phyloP scores from a whole-genome alignment of 2,113 vertebrate genomes.

The Elachura formosa region DNA sequence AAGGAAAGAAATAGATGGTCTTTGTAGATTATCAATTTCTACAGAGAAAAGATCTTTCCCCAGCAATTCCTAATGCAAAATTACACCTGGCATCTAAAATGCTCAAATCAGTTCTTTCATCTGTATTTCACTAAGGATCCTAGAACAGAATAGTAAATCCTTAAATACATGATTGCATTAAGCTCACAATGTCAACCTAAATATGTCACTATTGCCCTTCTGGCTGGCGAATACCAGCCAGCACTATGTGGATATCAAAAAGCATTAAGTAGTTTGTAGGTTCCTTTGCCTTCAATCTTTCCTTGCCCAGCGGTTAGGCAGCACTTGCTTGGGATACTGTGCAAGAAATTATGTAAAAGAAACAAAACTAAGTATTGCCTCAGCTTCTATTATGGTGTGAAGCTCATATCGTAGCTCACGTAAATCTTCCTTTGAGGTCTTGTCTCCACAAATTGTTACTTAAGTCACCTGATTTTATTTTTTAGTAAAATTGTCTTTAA shows the following conservation, averaged over 20 bases:
- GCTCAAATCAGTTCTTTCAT: neutral
- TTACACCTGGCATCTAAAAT: neutral
- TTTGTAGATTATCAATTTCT: neutral
- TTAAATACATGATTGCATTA: neutral
- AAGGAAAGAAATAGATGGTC: neutral
- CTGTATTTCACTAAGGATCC: neutral
- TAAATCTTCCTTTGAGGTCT: constrained; percentile 30
- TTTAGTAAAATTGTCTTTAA: constrained; percentile 61
- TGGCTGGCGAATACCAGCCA: neutral
- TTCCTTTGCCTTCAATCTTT: neutral
- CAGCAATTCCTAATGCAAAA: neutral
- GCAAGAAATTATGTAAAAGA: neutral
- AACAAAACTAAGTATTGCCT: constrained; percentile 11
- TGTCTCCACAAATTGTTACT: neutral
- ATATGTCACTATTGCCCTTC: neutral
- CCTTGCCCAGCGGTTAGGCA: neutral
- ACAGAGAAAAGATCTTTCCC: neutral
- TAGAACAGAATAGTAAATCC: neutral
- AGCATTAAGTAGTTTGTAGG: neutral
- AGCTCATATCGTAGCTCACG: neutral
- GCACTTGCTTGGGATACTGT: neutral
- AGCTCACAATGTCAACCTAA: neutral
- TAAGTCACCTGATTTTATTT: constrained; percentile 29
- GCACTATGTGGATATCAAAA: neutral
- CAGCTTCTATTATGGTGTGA: neutral